Evolutionary conservation across 2,797 vertebrate species (phyloP).

Genomic region (Tamandua tetradactyla): DNA sequence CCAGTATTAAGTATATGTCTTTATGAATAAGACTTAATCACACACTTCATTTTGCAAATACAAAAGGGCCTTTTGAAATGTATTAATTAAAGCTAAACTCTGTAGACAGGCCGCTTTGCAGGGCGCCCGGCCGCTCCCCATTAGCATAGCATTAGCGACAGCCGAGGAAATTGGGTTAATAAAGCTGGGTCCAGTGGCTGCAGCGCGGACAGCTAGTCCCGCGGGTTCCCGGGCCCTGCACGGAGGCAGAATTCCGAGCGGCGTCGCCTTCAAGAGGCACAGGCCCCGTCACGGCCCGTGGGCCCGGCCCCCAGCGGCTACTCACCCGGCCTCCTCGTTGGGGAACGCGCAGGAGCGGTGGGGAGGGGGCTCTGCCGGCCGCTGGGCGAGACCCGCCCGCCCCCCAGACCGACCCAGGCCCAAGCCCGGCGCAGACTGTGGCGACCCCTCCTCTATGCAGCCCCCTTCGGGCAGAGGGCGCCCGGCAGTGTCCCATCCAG

Average conservation of each 20-base stretch:
- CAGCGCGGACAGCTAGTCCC: conserved; percentile 87
- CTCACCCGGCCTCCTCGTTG: conserved; percentile 63
- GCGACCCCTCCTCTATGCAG: not conserved
- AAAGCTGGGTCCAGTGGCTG: conserved; percentile 85
- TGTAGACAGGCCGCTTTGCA: conserved; percentile 72
- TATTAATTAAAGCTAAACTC: conserved; percentile 82
- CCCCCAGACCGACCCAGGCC: not conserved
- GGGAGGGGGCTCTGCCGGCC: not conserved
- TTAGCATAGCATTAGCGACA: conserved; percentile 87
- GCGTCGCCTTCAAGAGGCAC: not conserved
- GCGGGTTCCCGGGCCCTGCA: rapidly evolving
- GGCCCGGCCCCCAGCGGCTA: not conserved
- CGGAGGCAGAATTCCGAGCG: conserved; percentile 4
- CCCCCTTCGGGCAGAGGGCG: not conserved
- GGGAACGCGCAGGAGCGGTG: not conserved
- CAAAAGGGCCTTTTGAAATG: conserved; percentile 76
- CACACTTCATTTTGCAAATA: conserved; percentile 80
- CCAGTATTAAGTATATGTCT: conserved; percentile 72
- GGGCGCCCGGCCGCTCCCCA: conserved; percentile 71
- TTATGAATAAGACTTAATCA: conserved; percentile 77
- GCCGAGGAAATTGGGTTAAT: conserved; percentile 92
- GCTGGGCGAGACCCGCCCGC: not conserved
- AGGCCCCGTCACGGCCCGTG: not conserved
- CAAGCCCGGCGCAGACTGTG: not conserved
- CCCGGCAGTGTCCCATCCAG: rapidly evolving